Evolutionary conservation across 2,113 vertebrate genomes (phyloP).

Genomic region (Romanogobio albipinnatus): DNA sequence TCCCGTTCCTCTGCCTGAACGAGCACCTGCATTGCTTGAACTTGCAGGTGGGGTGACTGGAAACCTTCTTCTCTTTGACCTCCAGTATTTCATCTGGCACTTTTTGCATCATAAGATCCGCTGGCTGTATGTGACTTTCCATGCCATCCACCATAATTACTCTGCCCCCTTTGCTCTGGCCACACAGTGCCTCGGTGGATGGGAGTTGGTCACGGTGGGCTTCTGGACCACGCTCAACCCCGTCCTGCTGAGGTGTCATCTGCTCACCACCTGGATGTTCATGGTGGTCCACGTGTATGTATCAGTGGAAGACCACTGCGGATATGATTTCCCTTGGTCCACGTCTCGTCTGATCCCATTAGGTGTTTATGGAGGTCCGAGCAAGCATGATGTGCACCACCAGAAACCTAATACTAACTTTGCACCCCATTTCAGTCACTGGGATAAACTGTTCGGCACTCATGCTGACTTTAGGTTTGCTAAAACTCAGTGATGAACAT

Average conservation of each 20-base stretch:
- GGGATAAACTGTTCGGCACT: slow-evolving; percentile 74
- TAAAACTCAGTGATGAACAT: not conserved
- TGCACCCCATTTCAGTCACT: slow-evolving; percentile 75
- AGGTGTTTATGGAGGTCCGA: slow-evolving; percentile 73
- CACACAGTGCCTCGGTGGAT: slow-evolving; percentile 74
- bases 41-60: slow-evolving; percentile 65
- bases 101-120: slow-evolving; percentile 72
- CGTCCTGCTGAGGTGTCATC: slow-evolving; percentile 69
- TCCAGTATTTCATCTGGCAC: slow-evolving; percentile 80
- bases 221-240: slow-evolving; percentile 76
- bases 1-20: slow-evolving; percentile 69
- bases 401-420: slow-evolving; percentile 74
- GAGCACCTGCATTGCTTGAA: slow-evolving; percentile 68
- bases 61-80: slow-evolving; percentile 77
- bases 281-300: slow-evolving; percentile 75
- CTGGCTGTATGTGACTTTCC: slow-evolving; percentile 77
- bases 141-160: slow-evolving; percentile 74
- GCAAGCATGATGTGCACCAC: slow-evolving; percentile 72
- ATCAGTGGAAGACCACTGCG: slow-evolving; percentile 75
- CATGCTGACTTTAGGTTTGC: slow-evolving; percentile 65
- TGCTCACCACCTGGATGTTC: slow-evolving; percentile 73
- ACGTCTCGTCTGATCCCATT: slow-evolving; percentile 70
- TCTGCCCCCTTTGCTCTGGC: slow-evolving; percentile 69
- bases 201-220: slow-evolving; percentile 73
- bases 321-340: slow-evolving; percentile 77